phyloP scores from a whole-genome alignment of 2,888 invertebrate genomes.

The Chrysolina americana region DNA sequence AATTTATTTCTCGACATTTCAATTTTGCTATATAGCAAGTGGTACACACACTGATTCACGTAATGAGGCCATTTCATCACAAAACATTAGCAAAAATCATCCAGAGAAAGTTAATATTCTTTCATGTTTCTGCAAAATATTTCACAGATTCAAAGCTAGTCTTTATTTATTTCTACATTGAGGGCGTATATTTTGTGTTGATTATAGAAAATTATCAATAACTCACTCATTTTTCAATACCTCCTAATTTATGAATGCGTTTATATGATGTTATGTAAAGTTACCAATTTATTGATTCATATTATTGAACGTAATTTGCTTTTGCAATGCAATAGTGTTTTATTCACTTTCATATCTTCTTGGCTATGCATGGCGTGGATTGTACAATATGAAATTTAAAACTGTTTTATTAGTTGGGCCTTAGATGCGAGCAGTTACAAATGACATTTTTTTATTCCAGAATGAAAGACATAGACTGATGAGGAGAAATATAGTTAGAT shows the following conservation, averaged over 20 bases:
- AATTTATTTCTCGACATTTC: not conserved
- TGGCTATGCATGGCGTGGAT: not conserved
- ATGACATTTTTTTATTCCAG: constrained; percentile 70
- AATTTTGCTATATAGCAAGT: not conserved
- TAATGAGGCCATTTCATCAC: not conserved
- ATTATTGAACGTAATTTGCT: not conserved
- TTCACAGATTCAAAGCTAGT: not conserved
- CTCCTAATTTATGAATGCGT: not conserved
- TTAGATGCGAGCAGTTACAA: not conserved
- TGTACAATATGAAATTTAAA: not conserved
- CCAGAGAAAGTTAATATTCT: constrained; percentile 19
- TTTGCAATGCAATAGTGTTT: not conserved
- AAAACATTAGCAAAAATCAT: not conserved
- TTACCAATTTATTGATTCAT: not conserved
- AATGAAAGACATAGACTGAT: constrained; percentile 91
- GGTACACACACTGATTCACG: not conserved
- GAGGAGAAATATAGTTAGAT: constrained; percentile 91
- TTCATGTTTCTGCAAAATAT: constrained; percentile 18
- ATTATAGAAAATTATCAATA: constrained; percentile 22
- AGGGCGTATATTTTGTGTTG: not conserved
- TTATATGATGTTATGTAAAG: not conserved
- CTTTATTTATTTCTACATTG: constrained; percentile 15
- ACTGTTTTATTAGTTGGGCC: not conserved
- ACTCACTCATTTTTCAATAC: constrained; percentile 4
- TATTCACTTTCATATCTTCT: constrained; percentile 11